Percentiles rank a stretch among this genome's conserved stretches.
Evolutionary conservation across 2,888 invertebrate species (phyloP).

Genomic region (Cenopis cana): DNA sequence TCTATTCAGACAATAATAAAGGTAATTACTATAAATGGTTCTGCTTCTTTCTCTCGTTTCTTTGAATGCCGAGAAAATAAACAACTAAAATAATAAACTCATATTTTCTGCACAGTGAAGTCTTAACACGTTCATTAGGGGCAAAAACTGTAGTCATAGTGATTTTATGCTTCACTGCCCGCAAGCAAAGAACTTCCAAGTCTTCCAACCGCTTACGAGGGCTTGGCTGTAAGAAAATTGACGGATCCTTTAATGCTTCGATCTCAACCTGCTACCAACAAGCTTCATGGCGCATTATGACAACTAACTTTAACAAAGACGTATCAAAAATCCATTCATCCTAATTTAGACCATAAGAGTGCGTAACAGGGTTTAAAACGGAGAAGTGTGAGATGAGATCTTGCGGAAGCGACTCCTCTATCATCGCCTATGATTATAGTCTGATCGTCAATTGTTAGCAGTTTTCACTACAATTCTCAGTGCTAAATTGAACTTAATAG

Average conservation of each 20-base stretch:
- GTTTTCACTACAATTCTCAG: slow-evolving; percentile 64
- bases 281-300: slow-evolving; percentile 37
- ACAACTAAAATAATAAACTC: no score
- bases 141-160: slow-evolving; percentile 10
- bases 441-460: slow-evolving; percentile 53
- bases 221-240: slow-evolving; percentile 30
- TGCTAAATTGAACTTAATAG: slow-evolving; percentile 67
- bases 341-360: neutral
- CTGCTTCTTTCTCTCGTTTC: no score
- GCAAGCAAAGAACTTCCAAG: slow-evolving; percentile 32
- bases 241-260: slow-evolving; percentile 10
- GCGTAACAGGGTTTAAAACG: neutral
- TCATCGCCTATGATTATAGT: slow-evolving; percentile 50
- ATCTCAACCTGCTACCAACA: slow-evolving; percentile 33
- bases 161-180: slow-evolving; percentile 35
- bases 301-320: neutral
- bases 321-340: neutral
- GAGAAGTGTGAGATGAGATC: neutral
- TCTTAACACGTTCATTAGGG: neutral
- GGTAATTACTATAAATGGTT: no score
- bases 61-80: no score
- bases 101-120: neutral
- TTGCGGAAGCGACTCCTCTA: neutral
- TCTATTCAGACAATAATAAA: no score
- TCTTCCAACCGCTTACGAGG: slow-evolving; percentile 17